Base-by-base conservation (phyloP, 2,113 vertebrate genomes). In the Hyaena hyaena region DNA sequence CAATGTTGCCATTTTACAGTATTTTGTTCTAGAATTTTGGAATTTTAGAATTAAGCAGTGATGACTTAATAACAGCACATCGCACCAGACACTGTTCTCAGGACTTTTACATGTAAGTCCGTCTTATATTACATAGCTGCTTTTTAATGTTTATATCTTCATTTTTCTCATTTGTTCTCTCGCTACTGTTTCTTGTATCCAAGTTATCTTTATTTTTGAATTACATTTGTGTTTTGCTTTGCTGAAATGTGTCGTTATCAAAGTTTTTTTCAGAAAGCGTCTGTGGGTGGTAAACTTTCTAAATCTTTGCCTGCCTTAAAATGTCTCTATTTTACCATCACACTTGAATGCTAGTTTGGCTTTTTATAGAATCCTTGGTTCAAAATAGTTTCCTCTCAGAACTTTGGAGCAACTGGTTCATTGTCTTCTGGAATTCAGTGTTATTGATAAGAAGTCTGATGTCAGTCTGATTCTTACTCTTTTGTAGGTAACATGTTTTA, bases 151-250 rank as follows among this genome's bases (percentile, higher is more conserved):
- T 69, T 80, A 3, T 35, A 63, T 28, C 58, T 76, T 76, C 24
- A 43, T 71, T 88, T 86, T 85, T 26, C 21, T 76, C 4, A 9
- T 82, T 89, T 79, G 19, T 76, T 87, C 74, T 31, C 19, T 81
- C 10, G 26, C 53, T 53, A 91, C 74, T 83, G 33, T 91, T 91
- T 76, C 45, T 65, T 86, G 6, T 88, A 61, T 88, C 69, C 31
- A 96, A 19, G 7, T 69, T 79, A 77, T 48, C 73, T 89, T 95
- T 81, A 74, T 83, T 94, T 96, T 92, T 94, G 33, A 92, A 74
- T 81, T 66, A 48, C 14, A 81, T 48, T 73, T 93, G 45, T 81
- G n/a, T 68, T 96, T 91, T 83, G 26, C 15, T 87, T 95, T 96
- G 63, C 83, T 92, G 58, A 89, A 85, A 69, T 77, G 23, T 28